Conservation (phyloP, 2,888 invertebrate genomes). For the Diarsia mendica region DNA sequence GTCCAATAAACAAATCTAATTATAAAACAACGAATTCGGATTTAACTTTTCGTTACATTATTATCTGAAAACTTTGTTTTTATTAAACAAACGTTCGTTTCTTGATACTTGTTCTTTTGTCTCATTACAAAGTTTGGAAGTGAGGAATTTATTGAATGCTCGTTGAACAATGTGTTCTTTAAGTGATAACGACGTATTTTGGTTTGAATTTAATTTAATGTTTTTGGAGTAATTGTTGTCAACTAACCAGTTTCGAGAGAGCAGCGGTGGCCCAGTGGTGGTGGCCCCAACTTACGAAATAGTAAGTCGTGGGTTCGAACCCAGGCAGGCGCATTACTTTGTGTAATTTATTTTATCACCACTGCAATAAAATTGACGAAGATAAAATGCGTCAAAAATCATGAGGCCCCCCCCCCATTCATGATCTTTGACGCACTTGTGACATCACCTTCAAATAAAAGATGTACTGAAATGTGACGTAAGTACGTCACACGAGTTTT, state of each 20-base stretch:
- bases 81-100: conserved; percentile 59
- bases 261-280: too few species aligned
- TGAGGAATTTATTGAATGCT: conserved; percentile 60
- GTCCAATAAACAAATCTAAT: conserved; percentile 65
- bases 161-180: conserved; percentile 51
- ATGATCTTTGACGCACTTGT: too few species aligned
- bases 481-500: too few species aligned
- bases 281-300: too few species aligned
- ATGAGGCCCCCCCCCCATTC: too few species aligned
- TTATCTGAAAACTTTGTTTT: conserved; percentile 52
- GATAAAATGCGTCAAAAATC: too few species aligned
- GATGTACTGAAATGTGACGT: too few species aligned
- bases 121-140: conserved; percentile 63
- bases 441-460: too few species aligned
- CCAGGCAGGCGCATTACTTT: too few species aligned
- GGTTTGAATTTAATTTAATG: conserved; percentile 21
- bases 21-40: conserved; percentile 55
- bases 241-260: neutral
- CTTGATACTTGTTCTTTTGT: conserved; percentile 56
- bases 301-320: too few species aligned
- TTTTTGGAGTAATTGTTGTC: conserved; percentile 15
- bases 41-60: conserved; percentile 62
- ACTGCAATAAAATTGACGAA: too few species aligned
- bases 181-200: conserved; percentile 53
- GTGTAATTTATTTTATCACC: too few species aligned